phyloP scores from a whole-genome alignment of 1,140 invertebrate species.

The Musca domestica region DNA sequence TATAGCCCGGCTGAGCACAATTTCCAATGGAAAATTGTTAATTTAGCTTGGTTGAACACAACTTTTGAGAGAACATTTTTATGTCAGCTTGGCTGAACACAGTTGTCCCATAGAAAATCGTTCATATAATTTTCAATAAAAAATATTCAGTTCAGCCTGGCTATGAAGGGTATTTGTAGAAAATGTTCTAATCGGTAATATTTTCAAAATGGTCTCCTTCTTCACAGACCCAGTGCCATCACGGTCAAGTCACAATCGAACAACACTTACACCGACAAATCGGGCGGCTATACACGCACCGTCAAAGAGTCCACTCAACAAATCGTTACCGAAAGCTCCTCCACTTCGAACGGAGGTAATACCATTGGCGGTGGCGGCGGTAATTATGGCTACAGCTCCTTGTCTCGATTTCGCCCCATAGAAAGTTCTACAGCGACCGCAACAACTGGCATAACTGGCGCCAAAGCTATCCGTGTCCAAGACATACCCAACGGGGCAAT shows the following conservation, averaged over 20 bases:
- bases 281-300: slow-evolving; percentile 49
- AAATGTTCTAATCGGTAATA: no score
- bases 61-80: no score
- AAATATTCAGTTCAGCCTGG: background rate
- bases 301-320: slow-evolving; percentile 51
- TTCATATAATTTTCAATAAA: no score
- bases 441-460: slow-evolving; percentile 54
- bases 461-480: slow-evolving; percentile 80
- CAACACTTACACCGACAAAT: slow-evolving; percentile 46
- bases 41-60: no score
- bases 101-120: no score
- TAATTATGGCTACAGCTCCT: slow-evolving; percentile 43
- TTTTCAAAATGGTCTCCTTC: no score
- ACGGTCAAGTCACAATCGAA: slow-evolving; percentile 53
- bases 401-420: slow-evolving; percentile 51
- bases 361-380: background rate
- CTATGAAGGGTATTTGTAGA: no score
- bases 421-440: slow-evolving; percentile 47
- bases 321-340: slow-evolving; percentile 43
- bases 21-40: no score
- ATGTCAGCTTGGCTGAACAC: no score
- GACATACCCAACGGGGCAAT: slow-evolving; percentile 81
- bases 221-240: slow-evolving; percentile 51
- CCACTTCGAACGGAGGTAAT: background rate
- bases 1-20: no score